These are phyloP conservation scores for Crenuchus spilurus DNA, from an alignment of 2,797 vertebrate genomes.

Conservation along the genomic window DNA sequence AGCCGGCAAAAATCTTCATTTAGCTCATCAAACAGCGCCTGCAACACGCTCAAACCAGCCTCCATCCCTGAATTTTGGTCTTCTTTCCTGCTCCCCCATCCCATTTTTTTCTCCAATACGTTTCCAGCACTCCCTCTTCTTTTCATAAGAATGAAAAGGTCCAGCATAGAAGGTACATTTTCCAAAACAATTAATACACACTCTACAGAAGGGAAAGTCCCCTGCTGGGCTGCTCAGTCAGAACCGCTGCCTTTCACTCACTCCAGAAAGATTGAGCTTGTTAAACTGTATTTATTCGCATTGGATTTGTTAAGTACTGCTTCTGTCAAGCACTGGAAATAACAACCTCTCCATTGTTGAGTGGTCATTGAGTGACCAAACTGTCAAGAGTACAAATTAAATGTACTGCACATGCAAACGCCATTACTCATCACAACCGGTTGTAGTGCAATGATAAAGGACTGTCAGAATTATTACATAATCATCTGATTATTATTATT, in stretches of 20 bases:
- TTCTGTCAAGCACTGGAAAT: constrained; percentile 41
- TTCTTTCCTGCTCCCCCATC: not conserved
- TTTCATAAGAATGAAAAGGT: constrained; percentile 41
- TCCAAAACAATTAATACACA: constrained; percentile 50
- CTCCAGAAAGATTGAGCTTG: constrained; percentile 34
- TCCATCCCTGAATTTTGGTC: constrained; percentile 15
- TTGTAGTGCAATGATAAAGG: not conserved
- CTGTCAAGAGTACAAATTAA: constrained; percentile 33
- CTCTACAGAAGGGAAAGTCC: constrained; percentile 16
- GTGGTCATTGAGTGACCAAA: constrained; percentile 19
- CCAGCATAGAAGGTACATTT: constrained; percentile 35
- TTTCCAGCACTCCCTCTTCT: constrained; percentile 13
- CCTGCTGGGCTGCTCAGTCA: constrained; percentile 43
- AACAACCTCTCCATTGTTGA: constrained; percentile 18
- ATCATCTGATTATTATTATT: too few species aligned
- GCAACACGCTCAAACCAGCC: constrained; percentile 27
- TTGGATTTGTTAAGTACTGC: constrained; percentile 42
- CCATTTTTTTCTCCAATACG: constrained; percentile 28
- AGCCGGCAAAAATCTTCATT: constrained; percentile 79
- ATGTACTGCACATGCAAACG: constrained; percentile 34
- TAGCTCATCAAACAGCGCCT: constrained; percentile 65
- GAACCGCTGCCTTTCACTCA: constrained; percentile 39
- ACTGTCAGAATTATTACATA: too few species aligned
- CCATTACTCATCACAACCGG: not conserved
- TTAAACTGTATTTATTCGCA: constrained; percentile 51